Percentiles rank a stretch among this genome's conserved stretches.
These are phyloP conservation scores for Hydriomena furcata DNA, from an alignment of 2,888 invertebrate genomes.

Conservation along the genomic window DNA sequence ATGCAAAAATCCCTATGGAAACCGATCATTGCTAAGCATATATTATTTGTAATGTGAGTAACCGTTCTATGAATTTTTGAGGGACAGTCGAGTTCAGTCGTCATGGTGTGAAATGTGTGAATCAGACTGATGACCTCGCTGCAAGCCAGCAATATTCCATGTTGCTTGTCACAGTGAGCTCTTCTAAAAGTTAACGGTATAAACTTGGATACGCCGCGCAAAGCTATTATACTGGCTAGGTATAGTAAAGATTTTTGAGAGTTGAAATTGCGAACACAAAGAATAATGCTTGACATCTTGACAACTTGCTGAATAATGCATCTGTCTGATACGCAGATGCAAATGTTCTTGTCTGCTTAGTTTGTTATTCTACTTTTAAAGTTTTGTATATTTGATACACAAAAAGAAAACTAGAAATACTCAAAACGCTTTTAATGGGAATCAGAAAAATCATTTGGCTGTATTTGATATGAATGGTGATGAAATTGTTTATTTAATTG, in stretches of 20 bases:
- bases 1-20: neutral
- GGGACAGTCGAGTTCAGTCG: slow-evolving; percentile 36
- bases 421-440: no score
- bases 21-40: slow-evolving; percentile 4
- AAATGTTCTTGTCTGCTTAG: slow-evolving; percentile 34
- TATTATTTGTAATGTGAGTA: slow-evolving; percentile 8
- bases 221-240: slow-evolving; percentile 16
- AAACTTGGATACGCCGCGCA: slow-evolving; percentile 7
- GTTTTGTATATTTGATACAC: no score
- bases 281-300: slow-evolving; percentile 20
- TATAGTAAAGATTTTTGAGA: slow-evolving; percentile 39
- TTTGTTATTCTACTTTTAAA: neutral
- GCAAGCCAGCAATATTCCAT: slow-evolving; percentile 48
- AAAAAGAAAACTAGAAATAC: neutral
- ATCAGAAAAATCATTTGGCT: neutral
- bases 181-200: slow-evolving; percentile 65
- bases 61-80: slow-evolving; percentile 33
- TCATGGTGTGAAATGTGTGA: slow-evolving; percentile 59
- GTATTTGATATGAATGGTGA: neutral
- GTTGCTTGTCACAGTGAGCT: slow-evolving; percentile 49
- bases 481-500: no score
- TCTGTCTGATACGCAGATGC: slow-evolving; percentile 29
- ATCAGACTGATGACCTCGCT: slow-evolving; percentile 71
- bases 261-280: slow-evolving; percentile 30
- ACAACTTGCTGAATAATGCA: slow-evolving; percentile 38